A percentile compares a stretch with the other conserved stretches of the same genome.
phyloP scores from a whole-genome alignment of 1,140 invertebrate genomes.

The Alviniconcha marisindica region DNA sequence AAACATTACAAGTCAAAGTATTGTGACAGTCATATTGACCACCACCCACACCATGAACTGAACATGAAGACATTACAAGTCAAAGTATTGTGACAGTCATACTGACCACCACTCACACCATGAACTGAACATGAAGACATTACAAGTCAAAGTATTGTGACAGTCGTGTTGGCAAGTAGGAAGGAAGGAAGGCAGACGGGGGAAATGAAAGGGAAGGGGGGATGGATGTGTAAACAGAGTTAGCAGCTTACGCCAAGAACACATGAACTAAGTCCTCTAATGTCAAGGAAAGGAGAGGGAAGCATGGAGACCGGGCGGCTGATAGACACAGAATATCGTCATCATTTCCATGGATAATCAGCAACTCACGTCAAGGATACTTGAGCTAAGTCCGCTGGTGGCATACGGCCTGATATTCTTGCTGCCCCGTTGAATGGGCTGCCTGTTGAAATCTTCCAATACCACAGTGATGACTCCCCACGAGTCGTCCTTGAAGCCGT shows the following conservation, averaged over 20 bases:
- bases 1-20: background rate
- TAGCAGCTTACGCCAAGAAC: too few species aligned
- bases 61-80: background rate
- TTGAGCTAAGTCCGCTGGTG: background rate
- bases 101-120: background rate
- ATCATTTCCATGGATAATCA: too few species aligned
- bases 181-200: too few species aligned
- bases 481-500: slow-evolving; percentile 7
- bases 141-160: too few species aligned
- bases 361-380: background rate
- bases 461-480: background rate
- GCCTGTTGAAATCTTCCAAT: background rate
- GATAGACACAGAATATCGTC: too few species aligned
- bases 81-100: background rate
- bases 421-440: background rate
- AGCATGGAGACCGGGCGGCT: too few species aligned
- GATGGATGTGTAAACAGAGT: too few species aligned
- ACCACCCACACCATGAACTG: slow-evolving; percentile 10
- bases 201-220: too few species aligned
- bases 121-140: slow-evolving; percentile 14
- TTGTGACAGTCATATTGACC: background rate
- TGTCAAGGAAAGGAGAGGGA: too few species aligned
- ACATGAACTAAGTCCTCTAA: too few species aligned
- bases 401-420: background rate
- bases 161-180: too few species aligned